Conservation (phyloP, 1,140 invertebrate species). For the Contarinia nasturtii region DNA sequence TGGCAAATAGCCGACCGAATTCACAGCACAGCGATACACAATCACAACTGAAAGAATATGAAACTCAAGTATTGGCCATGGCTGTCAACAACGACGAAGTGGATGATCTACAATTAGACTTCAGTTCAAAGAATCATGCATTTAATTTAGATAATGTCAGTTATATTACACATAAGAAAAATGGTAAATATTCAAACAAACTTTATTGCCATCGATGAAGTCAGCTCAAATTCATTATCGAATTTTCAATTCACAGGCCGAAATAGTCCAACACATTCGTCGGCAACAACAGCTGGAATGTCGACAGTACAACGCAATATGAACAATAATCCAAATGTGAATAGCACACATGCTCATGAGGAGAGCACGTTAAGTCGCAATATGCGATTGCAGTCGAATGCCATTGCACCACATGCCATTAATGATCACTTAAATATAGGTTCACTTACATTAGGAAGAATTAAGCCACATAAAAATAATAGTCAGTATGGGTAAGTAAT, state of each 20-base stretch:
- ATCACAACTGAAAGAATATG: slow-evolving; percentile 52
- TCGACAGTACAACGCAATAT: slow-evolving; percentile 35
- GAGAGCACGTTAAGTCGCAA: too few relatives aligned
- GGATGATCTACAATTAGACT: slow-evolving; percentile 67
- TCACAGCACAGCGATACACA: slow-evolving; percentile 22
- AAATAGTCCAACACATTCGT: slow-evolving; percentile 59
- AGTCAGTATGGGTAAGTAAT: slow-evolving; percentile 16
- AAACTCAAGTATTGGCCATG: slow-evolving; percentile 78
- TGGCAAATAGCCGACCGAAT: slow-evolving; percentile 25
- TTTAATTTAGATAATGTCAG: slow-evolving; percentile 71
- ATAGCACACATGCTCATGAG: slow-evolving; percentile 2
- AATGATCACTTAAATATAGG: slow-evolving; percentile 4
- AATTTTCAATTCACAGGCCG: slow-evolving; percentile 32
- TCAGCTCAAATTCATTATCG: too few relatives aligned
- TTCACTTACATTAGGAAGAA: slow-evolving; percentile 20
- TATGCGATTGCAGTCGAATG: slow-evolving; percentile 8
- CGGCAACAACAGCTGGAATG: slow-evolving; percentile 53
- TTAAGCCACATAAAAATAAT: slow-evolving; percentile 20
- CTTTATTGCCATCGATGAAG: too few relatives aligned
- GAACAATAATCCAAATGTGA: slow-evolving; percentile 24
- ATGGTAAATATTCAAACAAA: slow-evolving; percentile 29
- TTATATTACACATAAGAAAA: slow-evolving; percentile 61
- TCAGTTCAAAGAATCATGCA: slow-evolving; percentile 68
- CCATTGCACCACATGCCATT: slow-evolving; percentile 10
- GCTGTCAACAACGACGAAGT: slow-evolving; percentile 63